Base-by-base conservation (phyloP, 2,888 invertebrate genomes). In the Ceratothoa steindachneri region DNA sequence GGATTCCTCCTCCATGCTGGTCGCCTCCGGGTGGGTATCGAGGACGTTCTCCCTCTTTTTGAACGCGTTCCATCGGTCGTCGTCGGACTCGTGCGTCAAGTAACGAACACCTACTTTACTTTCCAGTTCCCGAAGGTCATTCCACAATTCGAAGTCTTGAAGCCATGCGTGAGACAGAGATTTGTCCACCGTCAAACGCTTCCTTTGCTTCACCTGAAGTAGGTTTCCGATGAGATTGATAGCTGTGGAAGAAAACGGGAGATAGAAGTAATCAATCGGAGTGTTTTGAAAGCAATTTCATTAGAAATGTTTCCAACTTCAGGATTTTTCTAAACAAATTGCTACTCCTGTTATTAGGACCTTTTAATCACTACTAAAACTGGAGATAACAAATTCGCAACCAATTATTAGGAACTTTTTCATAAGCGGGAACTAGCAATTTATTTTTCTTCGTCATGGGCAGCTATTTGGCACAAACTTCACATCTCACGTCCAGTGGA, bases 251-350 rank as follows among this genome's bases (percentile, higher is more conserved):
- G 28, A 27, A 7, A 15, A 15, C 2, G 19, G 51, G 15, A 67
- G n/a, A 67, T 30, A 29, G n/a, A 64, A 81, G 81, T 84, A 85
- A 93, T 93, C 94, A 85, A 93, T 90, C 66, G 90, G 89, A 29
- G 97, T 97, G 83, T 98, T 95, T 85, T 96, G 94, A 83, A 93
- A 92, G 98, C 98, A 99, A 0, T 98, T n/a, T n/a, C n/a, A n/a
- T n/a, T n/a, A n/a, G n/a, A n/a, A n/a, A n/a, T n/a, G n/a, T n/a
- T n/a, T n/a, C n/a, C n/a, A n/a, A n/a, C n/a, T n/a, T n/a, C n/a
- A n/a, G n/a, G n/a, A n/a, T n/a, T n/a, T n/a, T n/a, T n/a, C n/a
- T n/a, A n/a, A n/a, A n/a, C n/a, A n/a, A n/a, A n/a, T n/a, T n/a
- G n/a, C n/a, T n/a, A n/a, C n/a, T n/a, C n/a, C n/a, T n/a, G n/a